Conservation (phyloP, 2,888 invertebrate genomes). For the Sinhomidia bicolor region DNA sequence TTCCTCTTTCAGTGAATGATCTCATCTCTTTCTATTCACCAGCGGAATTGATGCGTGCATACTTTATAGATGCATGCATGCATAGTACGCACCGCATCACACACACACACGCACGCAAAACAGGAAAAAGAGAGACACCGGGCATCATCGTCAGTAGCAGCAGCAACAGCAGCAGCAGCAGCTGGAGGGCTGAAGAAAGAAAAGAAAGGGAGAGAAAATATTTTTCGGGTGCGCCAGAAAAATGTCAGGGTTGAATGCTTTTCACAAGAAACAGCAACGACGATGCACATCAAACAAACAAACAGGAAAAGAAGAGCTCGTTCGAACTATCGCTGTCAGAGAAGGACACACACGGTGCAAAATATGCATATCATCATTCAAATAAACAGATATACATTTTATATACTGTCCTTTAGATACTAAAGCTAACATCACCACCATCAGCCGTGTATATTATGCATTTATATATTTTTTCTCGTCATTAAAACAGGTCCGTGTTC, state of each 20-base stretch:
- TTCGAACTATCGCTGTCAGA: no score
- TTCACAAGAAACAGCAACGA: constrained; percentile 18
- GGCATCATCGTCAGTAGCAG: background rate
- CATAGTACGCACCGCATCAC: constrained; percentile 20
- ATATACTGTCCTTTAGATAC: background rate
- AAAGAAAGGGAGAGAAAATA: constrained; percentile 51
- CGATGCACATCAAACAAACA: constrained; percentile 6
- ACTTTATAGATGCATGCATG: constrained; percentile 37
- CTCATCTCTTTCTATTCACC: constrained; percentile 20
- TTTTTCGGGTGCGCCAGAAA: constrained; percentile 67
- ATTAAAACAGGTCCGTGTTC: constrained; percentile 22
- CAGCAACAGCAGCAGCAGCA: no score
- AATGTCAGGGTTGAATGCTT: constrained; percentile 69
- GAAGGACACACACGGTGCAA: constrained; percentile 52
- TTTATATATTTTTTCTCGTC: background rate
- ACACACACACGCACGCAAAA: background rate
- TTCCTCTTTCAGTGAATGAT: constrained; percentile 7
- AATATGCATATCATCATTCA: constrained; percentile 29
- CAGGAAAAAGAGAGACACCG: background rate
- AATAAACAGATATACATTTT: no score
- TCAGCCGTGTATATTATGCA: background rate
- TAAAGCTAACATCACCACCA: background rate
- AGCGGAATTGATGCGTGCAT: constrained; percentile 39
- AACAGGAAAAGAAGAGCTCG: constrained; percentile 4
- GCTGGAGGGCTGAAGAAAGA: constrained; percentile 38